Evolutionary conservation across 2,113 vertebrate genomes (phyloP).

Genomic region (Tapirus terrestris): DNA sequence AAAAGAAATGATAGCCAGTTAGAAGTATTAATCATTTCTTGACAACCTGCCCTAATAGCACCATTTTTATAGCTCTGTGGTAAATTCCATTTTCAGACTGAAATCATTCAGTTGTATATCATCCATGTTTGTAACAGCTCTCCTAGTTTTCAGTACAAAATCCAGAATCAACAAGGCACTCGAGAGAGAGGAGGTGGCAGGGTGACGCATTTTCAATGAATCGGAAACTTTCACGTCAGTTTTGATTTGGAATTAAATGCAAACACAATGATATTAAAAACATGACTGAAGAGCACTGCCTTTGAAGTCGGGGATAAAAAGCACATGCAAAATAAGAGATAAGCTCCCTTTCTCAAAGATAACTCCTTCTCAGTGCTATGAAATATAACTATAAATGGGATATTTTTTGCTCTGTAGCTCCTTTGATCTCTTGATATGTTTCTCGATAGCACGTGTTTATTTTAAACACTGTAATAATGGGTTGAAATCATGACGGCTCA

Average conservation of each 20-base stretch:
- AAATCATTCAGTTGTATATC: constrained; percentile 66
- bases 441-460: not conserved
- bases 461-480: not conserved
- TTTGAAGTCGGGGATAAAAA: constrained; percentile 63
- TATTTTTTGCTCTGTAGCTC: not conserved
- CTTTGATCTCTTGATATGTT: not conserved
- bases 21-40: constrained; percentile 81
- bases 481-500: not conserved
- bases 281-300: not conserved
- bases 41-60: constrained; percentile 79
- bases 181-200: not conserved
- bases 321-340: not conserved
- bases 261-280: not conserved
- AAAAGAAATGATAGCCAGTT: constrained; percentile 78
- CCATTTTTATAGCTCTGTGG: constrained; percentile 75
- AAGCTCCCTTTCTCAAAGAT: not conserved
- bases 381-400: not conserved
- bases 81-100: constrained; percentile 79
- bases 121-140: constrained; percentile 48
- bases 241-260: constrained; percentile 57
- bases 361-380: not conserved
- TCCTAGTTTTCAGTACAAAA: constrained; percentile 30
- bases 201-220: not conserved
- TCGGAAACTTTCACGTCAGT: not conserved
- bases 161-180: not conserved